A percentile compares a stretch with the other conserved stretches of the same genome.
Conservation (phyloP, 2,797 vertebrate genomes). For the Chanos chanos region DNA sequence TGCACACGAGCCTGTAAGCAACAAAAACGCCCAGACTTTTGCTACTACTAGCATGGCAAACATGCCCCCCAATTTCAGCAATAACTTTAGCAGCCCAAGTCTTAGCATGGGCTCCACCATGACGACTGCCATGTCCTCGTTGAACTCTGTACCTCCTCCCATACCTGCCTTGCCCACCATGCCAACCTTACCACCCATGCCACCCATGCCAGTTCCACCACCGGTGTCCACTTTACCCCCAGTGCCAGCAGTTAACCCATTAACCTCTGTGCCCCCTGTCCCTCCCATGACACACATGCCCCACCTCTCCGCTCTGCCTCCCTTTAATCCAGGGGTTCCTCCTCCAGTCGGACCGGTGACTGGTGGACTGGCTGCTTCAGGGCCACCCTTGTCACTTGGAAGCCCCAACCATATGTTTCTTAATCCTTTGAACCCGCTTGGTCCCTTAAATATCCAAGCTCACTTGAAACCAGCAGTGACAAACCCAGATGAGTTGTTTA, state of each 20-base stretch:
- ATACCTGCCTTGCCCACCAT: slow-evolving; percentile 89
- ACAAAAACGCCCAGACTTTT: slow-evolving; percentile 82
- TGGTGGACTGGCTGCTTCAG: slow-evolving; percentile 81
- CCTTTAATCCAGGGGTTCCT: slow-evolving; percentile 84
- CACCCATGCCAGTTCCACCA: slow-evolving; percentile 87
- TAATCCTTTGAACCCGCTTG: slow-evolving; percentile 83
- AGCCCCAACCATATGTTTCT: slow-evolving; percentile 89
- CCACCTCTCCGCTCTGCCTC: slow-evolving; percentile 87
- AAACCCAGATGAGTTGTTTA: slow-evolving; percentile 87
- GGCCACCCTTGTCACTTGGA: slow-evolving; percentile 81
- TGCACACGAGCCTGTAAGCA: slow-evolving; percentile 79
- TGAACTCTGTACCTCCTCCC: slow-evolving; percentile 89
- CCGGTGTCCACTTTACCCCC: slow-evolving; percentile 88
- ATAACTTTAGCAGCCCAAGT: slow-evolving; percentile 82
- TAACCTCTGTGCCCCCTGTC: slow-evolving; percentile 86
- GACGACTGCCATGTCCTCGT: slow-evolving; percentile 83
- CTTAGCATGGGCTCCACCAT: slow-evolving; percentile 80
- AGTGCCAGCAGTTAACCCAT: slow-evolving; percentile 82
- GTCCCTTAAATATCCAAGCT: slow-evolving; percentile 82
- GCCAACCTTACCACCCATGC: slow-evolving; percentile 84
- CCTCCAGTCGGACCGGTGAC: slow-evolving; percentile 86
- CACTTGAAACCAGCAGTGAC: slow-evolving; percentile 85
- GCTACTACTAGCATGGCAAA: slow-evolving; percentile 80
- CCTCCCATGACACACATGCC: slow-evolving; percentile 87
- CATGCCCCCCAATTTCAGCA: slow-evolving; percentile 84